Conservation (phyloP, 2,888 invertebrate species). For the Stegophylla sp. region DNA sequence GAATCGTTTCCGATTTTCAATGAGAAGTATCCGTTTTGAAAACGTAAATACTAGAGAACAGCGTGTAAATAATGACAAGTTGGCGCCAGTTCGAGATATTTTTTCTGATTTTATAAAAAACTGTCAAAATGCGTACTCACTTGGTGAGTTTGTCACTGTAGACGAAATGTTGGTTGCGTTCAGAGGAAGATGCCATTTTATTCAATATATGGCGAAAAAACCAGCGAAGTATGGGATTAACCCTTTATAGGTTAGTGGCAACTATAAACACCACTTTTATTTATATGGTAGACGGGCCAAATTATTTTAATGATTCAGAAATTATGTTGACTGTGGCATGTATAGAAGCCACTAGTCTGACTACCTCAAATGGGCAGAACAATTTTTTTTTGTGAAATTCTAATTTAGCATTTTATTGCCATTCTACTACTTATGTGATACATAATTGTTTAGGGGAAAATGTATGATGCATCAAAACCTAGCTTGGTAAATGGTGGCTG, state of each 20-base stretch:
- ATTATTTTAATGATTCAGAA: background rate
- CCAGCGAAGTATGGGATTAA: too few relatives aligned
- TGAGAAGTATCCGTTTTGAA: too few relatives aligned
- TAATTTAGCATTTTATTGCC: background rate
- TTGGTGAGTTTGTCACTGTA: too few relatives aligned
- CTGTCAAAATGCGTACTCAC: too few relatives aligned
- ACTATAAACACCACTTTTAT: background rate
- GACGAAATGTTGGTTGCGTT: too few relatives aligned
- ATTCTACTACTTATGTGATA: slow-evolving; percentile 3
- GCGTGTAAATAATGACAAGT: too few relatives aligned
- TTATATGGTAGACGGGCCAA: background rate
- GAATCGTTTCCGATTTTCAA: too few relatives aligned
- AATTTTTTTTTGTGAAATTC: slow-evolving; percentile 2
- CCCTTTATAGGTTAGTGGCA: slow-evolving; percentile 11
- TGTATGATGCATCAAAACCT: background rate
- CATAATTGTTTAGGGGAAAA: background rate
- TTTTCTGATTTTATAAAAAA: too few relatives aligned
- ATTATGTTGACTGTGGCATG: background rate
- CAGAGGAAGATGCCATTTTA: too few relatives aligned
- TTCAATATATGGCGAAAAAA: too few relatives aligned
- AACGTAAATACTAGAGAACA: too few relatives aligned
- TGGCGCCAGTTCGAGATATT: too few relatives aligned
- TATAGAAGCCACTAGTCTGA: background rate
- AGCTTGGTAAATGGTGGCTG: background rate
- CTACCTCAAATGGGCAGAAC: background rate